A percentile compares a stretch with the other conserved stretches of the same genome.
Evolutionary conservation across 2,113 vertebrate genomes (phyloP).

Genomic region (pig (Sus scrofa)): DNA sequence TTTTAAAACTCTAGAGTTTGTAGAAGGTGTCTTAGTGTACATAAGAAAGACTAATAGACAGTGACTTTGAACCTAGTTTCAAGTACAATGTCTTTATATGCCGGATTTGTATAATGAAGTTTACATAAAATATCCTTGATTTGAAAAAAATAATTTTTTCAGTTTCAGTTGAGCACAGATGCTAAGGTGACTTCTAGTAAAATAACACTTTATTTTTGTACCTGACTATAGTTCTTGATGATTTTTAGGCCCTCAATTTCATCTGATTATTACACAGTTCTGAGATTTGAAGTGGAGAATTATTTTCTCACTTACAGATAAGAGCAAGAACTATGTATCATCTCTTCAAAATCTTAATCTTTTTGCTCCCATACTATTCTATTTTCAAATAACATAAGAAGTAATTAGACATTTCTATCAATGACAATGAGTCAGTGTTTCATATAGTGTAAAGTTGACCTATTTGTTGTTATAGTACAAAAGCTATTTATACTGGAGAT

Average conservation of each 20-base stretch:
- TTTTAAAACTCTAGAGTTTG: constrained; percentile 3
- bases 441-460: background rate
- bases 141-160: constrained; percentile 11
- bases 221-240: background rate
- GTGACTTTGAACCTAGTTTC: constrained; percentile 19
- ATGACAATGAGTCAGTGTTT: constrained; percentile 9
- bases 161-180: background rate
- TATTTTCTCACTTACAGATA: background rate
- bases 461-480: background rate
- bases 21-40: background rate
- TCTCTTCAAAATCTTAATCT: background rate
- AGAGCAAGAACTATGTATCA: background rate
- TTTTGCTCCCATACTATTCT: background rate
- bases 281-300: background rate
- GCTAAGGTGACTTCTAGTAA: background rate
- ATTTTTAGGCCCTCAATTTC: background rate
- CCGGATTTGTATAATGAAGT: background rate
- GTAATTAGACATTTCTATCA: background rate
- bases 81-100: background rate
- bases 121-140: background rate
- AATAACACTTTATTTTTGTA: background rate
- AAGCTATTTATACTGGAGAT: background rate
- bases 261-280: background rate
- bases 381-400: background rate
- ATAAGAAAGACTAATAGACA: background rate